Base-by-base conservation (phyloP, 2,888 invertebrate species). In the Melolontha melolontha region DNA sequence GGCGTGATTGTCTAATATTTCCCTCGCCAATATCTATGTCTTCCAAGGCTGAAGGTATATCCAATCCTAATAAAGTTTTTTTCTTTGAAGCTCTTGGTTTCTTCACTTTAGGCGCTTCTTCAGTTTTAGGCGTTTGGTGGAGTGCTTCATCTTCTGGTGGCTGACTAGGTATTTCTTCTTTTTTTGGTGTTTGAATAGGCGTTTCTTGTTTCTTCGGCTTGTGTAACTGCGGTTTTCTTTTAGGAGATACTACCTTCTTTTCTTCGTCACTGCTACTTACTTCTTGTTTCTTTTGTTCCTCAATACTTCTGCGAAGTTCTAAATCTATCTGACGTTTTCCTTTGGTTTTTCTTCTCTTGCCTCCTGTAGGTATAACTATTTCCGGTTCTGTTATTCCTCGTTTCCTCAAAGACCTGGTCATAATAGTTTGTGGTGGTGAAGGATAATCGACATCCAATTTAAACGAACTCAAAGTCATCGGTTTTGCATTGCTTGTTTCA, bases 1-100 rank as follows among this genome's bases (percentile, higher is more conserved):
- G 86, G 0, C 95, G 86, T 1, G 94, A 94, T 77, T 93, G 92
- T 6, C 96, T 84, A 4, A 94, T 91, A 0, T 92, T 90, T 0
- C 88, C 88, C 12, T 86, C 71, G 7, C 73, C 72, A 0, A 74
- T 67, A 0, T 75, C 73, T 52, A 79, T 51, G 27, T 64, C 72
- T 50, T 78, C 76, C 12, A 79, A 65, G 12, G 73, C 67, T 47
- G 75, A 76, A 39, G 83, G 82, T 39, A 87, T 83, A 71, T 86
- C 86, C 66, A 87, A 76, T 27, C 86, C 86, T 8, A 85, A 77
- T n/a, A 86, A 77, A 75, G 85, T 67, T 66, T 72, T 74, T 73
- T 64, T 75, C 73, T 55, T 47, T 34, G 70, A 5, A 66, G 69
- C 44, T 74, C 77, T 42, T 7, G 66, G 57, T 47, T 57, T 66